These are phyloP conservation scores for Pionites leucogaster DNA, from an alignment of 2,113 vertebrate genomes.

Conservation along the genomic window DNA sequence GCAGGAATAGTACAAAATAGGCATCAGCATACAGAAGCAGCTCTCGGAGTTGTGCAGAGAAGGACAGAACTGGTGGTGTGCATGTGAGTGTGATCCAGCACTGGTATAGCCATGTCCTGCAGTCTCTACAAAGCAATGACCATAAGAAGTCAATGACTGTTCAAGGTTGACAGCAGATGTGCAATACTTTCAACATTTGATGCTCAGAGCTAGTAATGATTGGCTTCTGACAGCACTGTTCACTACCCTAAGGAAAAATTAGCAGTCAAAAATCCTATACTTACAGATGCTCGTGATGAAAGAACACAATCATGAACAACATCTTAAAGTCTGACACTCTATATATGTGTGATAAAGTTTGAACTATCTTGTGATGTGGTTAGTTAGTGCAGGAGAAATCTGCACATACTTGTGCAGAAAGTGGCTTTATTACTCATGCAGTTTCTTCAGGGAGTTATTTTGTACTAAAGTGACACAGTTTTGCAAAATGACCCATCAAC, in stretches of 20 bases:
- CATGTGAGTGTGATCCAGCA: fast-evolving
- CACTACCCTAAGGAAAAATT: background rate
- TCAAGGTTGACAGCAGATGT: background rate
- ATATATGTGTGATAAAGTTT: background rate
- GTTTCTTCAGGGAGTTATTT: slow-evolving; percentile 41
- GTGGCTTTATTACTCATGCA: background rate
- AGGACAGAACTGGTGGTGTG: background rate
- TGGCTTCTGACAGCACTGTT: background rate
- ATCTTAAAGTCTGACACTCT: background rate
- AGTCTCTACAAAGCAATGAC: background rate
- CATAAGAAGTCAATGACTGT: background rate
- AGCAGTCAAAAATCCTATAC: background rate
- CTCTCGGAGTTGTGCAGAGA: background rate
- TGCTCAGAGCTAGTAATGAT: background rate
- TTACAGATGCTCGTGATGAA: background rate
- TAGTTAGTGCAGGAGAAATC: background rate
- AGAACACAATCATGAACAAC: background rate
- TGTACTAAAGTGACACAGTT: slow-evolving; percentile 14
- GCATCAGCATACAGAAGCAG: background rate
- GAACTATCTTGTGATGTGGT: background rate
- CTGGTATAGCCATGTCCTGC: background rate
- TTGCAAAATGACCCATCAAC: slow-evolving; percentile 9
- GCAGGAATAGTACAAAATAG: background rate
- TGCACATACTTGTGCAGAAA: background rate
- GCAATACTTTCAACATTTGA: background rate